Evolutionary conservation across 1,140 invertebrate genomes (phyloP).

Genomic region (Proctacanthus coquilletti): DNA sequence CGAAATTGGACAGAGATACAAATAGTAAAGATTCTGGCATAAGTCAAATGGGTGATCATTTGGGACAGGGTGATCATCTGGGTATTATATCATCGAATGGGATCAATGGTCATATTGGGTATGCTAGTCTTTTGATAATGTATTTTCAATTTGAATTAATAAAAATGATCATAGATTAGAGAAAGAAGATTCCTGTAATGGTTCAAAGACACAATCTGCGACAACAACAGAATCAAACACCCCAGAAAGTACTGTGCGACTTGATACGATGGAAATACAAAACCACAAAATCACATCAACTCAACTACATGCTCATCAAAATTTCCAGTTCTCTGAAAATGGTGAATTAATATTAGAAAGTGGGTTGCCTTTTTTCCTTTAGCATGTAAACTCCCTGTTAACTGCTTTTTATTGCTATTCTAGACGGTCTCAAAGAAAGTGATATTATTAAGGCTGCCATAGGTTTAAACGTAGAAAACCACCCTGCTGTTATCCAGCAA

Average conservation of each 20-base stretch:
- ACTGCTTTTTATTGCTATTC: conserved; percentile 9
- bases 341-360: conserved; percentile 23
- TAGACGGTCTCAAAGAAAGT: conserved; percentile 27
- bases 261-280: conserved; percentile 14
- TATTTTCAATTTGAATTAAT: not conserved
- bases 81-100: conserved; percentile 31
- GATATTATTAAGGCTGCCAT: conserved; percentile 29
- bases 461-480: conserved; percentile 20
- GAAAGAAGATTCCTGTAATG: conserved; percentile 23
- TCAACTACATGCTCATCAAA: not conserved
- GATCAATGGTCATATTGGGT: conserved; percentile 35
- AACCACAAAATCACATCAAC: conserved; percentile 7
- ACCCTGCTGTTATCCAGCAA: conserved; percentile 18
- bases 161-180: no score
- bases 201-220: conserved; percentile 28
- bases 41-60: conserved; percentile 50
- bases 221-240: conserved; percentile 31
- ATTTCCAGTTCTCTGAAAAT: conserved; percentile 12
- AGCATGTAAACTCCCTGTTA: no score
- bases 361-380: not conserved
- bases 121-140: conserved; percentile 8
- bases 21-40: conserved; percentile 81
- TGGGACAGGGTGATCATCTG: conserved; percentile 10
- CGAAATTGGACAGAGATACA: conserved; percentile 53
- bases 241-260: conserved; percentile 27